A percentile compares a stretch with the other conserved stretches of the same genome.
phyloP scores from a whole-genome alignment of 2,797 vertebrate genomes.

The Girardinus metallicus region DNA sequence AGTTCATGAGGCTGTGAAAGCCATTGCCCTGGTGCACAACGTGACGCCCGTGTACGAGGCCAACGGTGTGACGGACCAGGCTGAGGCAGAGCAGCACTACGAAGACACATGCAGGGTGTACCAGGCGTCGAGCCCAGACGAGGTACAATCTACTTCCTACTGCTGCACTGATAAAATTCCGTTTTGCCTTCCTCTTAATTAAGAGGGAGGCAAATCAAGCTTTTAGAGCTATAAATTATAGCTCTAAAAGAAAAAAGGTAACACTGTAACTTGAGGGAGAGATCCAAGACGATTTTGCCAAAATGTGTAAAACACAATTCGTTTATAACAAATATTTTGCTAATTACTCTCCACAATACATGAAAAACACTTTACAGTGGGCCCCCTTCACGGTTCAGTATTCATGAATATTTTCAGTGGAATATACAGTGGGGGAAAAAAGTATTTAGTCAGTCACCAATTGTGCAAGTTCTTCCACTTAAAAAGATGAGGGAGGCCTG shows the following conservation, averaged over 20 bases:
- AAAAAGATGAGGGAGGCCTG: too few relatives aligned
- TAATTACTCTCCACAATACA: not conserved
- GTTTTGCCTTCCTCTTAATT: not conserved
- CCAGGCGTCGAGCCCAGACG: slow-evolving; percentile 97
- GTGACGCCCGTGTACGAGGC: slow-evolving; percentile 96
- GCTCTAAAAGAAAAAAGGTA: too few relatives aligned
- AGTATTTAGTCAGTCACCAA: too few relatives aligned
- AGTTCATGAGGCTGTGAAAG: slow-evolving; percentile 96
- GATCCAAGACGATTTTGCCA: not conserved
- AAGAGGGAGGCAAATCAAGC: not conserved
- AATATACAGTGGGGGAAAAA: too few relatives aligned
- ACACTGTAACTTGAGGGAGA: too few relatives aligned
- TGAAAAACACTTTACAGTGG: not conserved
- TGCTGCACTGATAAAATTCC: not conserved
- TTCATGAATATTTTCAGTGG: not conserved
- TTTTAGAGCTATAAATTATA: not conserved
- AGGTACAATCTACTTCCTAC: slow-evolving; percentile 79
- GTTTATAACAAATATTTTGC: not conserved
- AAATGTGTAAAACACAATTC: not conserved
- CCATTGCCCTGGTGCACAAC: slow-evolving; percentile 96
- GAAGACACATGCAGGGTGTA: slow-evolving; percentile 97
- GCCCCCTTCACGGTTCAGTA: too few relatives aligned
- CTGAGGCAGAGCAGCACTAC: slow-evolving; percentile 95
- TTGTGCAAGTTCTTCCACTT: too few relatives aligned
- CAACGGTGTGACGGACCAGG: slow-evolving; percentile 95